phyloP scores from a whole-genome alignment of 2,797 vertebrate species.

The Sciurus carolinensis region DNA sequence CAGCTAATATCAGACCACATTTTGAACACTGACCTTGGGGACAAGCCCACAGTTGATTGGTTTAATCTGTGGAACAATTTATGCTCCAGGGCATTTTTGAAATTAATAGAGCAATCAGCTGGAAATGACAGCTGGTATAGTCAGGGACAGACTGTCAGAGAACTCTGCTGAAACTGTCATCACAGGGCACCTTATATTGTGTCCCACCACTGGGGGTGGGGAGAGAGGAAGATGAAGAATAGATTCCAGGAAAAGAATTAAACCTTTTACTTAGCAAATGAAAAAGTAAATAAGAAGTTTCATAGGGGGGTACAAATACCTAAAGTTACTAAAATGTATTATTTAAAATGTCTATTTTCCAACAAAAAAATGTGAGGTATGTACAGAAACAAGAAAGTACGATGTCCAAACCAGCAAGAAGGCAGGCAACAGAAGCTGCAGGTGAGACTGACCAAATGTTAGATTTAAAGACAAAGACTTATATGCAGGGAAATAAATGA shows the following conservation, averaged over 20 bases:
- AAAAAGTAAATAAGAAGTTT: background rate
- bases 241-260: background rate
- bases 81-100: background rate
- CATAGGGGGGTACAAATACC: background rate
- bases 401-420: background rate
- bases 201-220: background rate
- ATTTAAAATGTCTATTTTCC: background rate
- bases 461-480: background rate
- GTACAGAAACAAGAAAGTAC: background rate
- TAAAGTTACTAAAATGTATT: background rate
- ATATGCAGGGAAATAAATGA: background rate
- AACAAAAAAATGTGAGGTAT: background rate
- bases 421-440: background rate
- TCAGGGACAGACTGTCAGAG: background rate
- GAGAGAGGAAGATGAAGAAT: background rate
- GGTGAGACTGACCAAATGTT: background rate
- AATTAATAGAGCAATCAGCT: background rate
- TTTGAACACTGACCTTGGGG: background rate
- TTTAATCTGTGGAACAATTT: conserved; percentile 1
- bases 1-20: conserved; percentile 4
- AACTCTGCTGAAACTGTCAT: background rate
- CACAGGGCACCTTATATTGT: background rate
- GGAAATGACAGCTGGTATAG: background rate
- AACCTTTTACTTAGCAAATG: background rate
- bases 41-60: background rate